Base-by-base conservation (phyloP, 2,888 invertebrate genomes). In the Caenorhabditis sulstoni region DNA sequence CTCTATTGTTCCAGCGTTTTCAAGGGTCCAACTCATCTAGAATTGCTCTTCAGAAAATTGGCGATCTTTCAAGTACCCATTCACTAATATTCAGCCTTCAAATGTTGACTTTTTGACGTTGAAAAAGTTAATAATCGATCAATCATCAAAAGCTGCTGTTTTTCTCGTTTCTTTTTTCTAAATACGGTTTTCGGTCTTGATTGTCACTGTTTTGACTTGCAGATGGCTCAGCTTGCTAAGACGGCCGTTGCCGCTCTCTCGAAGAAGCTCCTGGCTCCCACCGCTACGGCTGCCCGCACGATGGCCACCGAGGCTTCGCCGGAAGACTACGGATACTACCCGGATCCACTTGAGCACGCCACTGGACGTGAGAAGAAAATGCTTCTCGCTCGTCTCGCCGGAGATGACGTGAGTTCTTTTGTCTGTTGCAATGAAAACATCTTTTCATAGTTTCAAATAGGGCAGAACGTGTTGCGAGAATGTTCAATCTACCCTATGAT, bases 281-380 rank as follows among this genome's bases (percentile, higher is more conserved):
- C 64, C 29, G 62, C 79, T 16, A 71, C 76, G 18, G 74, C 78
- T 41, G 68, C 65, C 49, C 86, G 88, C 50, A 75, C 81, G 8
- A 79, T 84, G 79, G 88, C 88, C 61, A 82, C 87, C 20, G 88
- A 89, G 67, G 89, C 88, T 37, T 87, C 85, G 16, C 89, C 89
- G 66, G 88, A 89, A 79, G 89, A 89, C 77, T 89, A 89, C 81
- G 89, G 89, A 67, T 84, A 83, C 83, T 87, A 89, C 70, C 94
- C 95, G 57, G 95, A 96, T 90, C 95, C 95, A 35, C 84, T 96
- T 89, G 97, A 97, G 90, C 95, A 96, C 91, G 95, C 96, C 23
- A 96, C 96, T 37, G 97, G 97, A 61, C 91, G 95, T 84, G 96
- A 97, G 91, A 95, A 95, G 91, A 94, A 94, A 90, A 96, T 97